Conservation (phyloP, 2,888 invertebrate species). For the Nephrotoma guestfalica region DNA sequence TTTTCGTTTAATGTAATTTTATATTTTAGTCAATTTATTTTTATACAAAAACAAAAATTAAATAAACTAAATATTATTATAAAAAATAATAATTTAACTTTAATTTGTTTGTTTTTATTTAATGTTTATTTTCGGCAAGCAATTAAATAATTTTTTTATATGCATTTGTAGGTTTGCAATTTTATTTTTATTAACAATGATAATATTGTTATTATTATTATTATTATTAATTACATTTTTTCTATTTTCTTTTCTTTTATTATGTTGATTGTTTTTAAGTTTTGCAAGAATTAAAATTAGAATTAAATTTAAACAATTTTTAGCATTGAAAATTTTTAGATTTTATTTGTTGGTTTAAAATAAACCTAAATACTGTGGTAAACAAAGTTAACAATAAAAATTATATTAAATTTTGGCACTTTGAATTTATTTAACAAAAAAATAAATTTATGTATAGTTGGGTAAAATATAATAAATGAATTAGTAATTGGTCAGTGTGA, state of each 20-base stretch:
- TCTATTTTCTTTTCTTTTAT: not conserved
- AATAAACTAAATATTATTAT: not conserved
- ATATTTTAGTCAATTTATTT: not conserved
- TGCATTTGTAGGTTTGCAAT: not conserved
- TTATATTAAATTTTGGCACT: not conserved
- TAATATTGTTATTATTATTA: not conserved
- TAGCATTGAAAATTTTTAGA: not conserved
- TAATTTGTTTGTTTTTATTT: not conserved
- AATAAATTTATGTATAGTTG: not conserved
- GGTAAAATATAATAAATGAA: not conserved
- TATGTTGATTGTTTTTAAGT: not conserved
- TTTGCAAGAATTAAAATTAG: not conserved
- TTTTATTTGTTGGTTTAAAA: not conserved
- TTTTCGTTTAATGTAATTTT: not conserved
- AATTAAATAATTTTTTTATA: not conserved
- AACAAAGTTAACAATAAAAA: not conserved
- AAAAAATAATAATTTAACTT: not conserved
- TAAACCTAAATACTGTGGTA: not conserved
- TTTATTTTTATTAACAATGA: not conserved
- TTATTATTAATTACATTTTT: not conserved
- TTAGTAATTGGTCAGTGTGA: not conserved
- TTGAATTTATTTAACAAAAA: not conserved
- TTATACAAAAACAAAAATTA: not conserved
- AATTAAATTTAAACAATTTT: not conserved
- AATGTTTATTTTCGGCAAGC: not conserved